Percentiles rank a stretch among this genome's conserved stretches.
Conservation (phyloP, 2,113 vertebrate species). For the Malurus cyaneus region DNA sequence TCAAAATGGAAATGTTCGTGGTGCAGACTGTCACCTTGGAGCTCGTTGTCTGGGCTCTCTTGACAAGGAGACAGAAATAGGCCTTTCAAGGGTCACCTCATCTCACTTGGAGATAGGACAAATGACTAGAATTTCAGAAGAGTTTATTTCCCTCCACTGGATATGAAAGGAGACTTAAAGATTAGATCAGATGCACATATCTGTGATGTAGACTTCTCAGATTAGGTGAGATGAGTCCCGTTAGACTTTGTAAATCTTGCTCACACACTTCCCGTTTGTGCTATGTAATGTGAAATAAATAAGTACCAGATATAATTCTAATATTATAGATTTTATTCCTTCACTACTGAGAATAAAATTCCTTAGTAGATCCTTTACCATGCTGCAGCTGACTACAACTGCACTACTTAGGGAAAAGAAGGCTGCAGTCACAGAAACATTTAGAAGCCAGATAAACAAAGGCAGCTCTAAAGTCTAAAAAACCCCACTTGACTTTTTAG, state of each 20-base stretch:
- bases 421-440: background rate
- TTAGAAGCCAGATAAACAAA: background rate
- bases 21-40: background rate
- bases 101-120: background rate
- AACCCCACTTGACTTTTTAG: background rate
- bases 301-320: background rate
- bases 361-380: background rate
- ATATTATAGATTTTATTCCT: background rate
- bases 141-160: slow-evolving; percentile 29
- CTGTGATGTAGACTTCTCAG: background rate
- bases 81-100: slow-evolving; percentile 30
- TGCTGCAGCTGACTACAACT: background rate
- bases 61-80: slow-evolving; percentile 23
- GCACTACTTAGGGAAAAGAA: background rate
- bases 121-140: slow-evolving; percentile 19
- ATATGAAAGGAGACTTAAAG: background rate
- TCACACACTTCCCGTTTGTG: background rate
- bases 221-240: background rate
- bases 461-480: background rate
- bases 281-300: background rate
- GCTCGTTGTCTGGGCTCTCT: background rate
- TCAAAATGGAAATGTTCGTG: background rate
- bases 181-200: background rate
- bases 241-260: background rate
- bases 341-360: background rate